phyloP scores from a whole-genome alignment of 2,113 vertebrate genomes.

The Quiscalus mexicanus region DNA sequence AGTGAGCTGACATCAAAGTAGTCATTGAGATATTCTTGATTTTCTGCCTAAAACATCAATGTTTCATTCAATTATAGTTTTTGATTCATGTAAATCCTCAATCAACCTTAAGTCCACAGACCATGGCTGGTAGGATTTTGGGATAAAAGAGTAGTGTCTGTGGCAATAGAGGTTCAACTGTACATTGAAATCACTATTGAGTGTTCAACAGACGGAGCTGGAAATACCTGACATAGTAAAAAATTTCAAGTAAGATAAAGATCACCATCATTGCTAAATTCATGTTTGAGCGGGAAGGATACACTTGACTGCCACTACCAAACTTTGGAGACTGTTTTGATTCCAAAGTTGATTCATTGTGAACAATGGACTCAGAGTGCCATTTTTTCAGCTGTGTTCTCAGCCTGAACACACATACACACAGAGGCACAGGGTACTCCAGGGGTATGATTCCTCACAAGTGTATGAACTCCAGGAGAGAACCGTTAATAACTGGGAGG shows the following conservation, averaged over 20 bases:
- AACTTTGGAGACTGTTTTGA: neutral
- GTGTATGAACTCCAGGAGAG: neutral
- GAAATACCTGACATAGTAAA: neutral
- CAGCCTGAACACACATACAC: neutral
- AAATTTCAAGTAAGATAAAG: neutral
- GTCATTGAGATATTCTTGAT: neutral
- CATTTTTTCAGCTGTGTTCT: neutral
- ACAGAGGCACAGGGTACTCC: neutral
- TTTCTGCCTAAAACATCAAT: neutral
- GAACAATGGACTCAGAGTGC: neutral
- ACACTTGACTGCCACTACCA: neutral
- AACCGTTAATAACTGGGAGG: neutral
- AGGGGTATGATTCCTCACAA: neutral
- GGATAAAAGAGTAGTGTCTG: neutral
- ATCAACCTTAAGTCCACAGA: neutral
- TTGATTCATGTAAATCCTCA: neutral
- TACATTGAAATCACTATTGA: neutral
- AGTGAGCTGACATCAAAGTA: neutral
- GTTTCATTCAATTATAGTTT: neutral
- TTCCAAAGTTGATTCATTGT: neutral
- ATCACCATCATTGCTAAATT: neutral
- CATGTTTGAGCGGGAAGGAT: neutral
- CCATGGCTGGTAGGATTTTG: neutral
- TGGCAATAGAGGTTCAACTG: neutral
- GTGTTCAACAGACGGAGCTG: neutral